phyloP scores from a whole-genome alignment of 2,888 invertebrate genomes.

The Dendrolimus pini region DNA sequence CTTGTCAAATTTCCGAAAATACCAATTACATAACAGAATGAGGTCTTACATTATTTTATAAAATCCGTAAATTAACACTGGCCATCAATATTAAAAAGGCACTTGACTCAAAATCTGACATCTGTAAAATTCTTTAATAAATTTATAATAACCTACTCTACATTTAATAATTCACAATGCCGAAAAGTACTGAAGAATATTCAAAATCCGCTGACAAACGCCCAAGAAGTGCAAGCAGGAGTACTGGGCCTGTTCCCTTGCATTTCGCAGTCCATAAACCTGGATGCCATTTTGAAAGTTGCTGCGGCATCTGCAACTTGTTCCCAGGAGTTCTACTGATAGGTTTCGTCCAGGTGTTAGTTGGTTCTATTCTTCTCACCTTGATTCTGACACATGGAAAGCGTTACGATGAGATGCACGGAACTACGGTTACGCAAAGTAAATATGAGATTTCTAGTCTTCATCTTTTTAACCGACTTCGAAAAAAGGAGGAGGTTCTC shows the following conservation, averaged over 20 bases:
- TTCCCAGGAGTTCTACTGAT: conserved; percentile 64
- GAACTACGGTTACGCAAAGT: conserved; percentile 43
- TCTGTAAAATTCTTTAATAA: too few relatives aligned
- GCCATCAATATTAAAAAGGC: too few relatives aligned
- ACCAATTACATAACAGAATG: too few relatives aligned
- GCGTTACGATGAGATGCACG: conserved; percentile 59
- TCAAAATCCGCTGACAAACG: conserved; percentile 36
- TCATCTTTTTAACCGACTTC: too few relatives aligned
- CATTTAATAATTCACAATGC: conserved; percentile 18
- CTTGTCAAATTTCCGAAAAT: too few relatives aligned
- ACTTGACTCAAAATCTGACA: too few relatives aligned
- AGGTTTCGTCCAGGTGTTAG: conserved; percentile 56
- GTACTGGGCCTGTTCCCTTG: conserved; percentile 34
- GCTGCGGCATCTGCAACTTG: conserved; percentile 63
- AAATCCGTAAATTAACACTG: too few relatives aligned
- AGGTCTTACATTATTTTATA: too few relatives aligned
- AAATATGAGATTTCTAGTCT: conserved; percentile 14
- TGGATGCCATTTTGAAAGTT: conserved; percentile 63
- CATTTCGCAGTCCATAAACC: conserved; percentile 58
- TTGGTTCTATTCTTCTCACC: conserved; percentile 52
- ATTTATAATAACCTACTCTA: too few relatives aligned
- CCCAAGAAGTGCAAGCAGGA: conserved; percentile 31
- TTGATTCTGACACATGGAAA: conserved; percentile 48
- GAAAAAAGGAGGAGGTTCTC: too few relatives aligned
- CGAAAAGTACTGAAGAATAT: conserved; percentile 34